phyloP scores from a whole-genome alignment of 1,140 invertebrate species.

The Eurosta solidaginis region DNA sequence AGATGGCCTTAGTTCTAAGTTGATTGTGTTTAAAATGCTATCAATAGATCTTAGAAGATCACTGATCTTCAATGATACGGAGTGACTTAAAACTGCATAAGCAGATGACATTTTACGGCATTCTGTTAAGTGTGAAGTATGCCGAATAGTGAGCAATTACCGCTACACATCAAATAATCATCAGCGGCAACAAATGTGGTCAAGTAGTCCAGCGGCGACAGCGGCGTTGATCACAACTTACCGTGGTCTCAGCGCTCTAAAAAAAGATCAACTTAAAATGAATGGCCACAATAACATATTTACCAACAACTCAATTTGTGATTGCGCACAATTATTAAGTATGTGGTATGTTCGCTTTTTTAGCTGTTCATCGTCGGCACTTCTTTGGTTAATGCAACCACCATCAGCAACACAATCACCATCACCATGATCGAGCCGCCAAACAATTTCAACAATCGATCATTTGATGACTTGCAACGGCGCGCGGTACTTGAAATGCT shows the following conservation, averaged over 20 bases:
- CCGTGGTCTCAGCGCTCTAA: background rate
- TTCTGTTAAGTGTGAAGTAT: conserved; percentile 51
- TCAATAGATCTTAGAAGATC: too few species aligned
- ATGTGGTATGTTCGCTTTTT: background rate
- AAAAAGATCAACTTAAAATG: background rate
- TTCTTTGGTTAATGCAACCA: background rate
- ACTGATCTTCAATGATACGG: background rate
- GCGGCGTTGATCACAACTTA: background rate
- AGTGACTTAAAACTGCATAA: background rate
- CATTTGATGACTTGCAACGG: conserved; percentile 25
- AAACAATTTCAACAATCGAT: background rate
- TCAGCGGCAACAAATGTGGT: background rate
- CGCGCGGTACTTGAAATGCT: conserved; percentile 4
- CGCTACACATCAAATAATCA: background rate
- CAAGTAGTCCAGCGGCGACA: conserved; percentile 4
- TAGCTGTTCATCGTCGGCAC: background rate
- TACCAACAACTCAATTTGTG: conserved; percentile 12
- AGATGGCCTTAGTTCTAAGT: too few species aligned
- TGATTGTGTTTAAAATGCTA: too few species aligned
- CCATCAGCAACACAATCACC: background rate
- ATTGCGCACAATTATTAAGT: conserved; percentile 9
- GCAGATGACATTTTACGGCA: background rate
- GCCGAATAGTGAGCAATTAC: conserved; percentile 59
- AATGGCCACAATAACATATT: background rate
- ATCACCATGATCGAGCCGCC: background rate